These are phyloP conservation scores for Cyanoramphus novaezelandiae DNA, from an alignment of 2,113 vertebrate species.

Conservation along the genomic window DNA sequence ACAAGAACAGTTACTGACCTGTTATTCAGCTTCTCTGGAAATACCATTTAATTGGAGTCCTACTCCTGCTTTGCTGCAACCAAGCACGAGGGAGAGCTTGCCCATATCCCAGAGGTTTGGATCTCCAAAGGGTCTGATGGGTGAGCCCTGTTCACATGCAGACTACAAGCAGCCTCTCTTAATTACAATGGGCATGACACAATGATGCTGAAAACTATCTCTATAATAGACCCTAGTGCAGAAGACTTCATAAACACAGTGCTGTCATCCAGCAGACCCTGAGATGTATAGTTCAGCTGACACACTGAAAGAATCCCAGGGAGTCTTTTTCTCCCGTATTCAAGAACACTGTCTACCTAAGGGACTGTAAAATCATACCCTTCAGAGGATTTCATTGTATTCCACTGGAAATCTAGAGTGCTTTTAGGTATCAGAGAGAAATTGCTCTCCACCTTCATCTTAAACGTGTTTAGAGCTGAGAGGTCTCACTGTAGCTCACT, in stretches of 20 bases:
- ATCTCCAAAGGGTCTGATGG: not conserved
- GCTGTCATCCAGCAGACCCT: not conserved
- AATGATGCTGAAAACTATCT: not conserved
- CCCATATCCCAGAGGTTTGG: not conserved
- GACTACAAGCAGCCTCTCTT: not conserved
- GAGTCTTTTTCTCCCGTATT: not conserved
- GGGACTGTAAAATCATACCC: not conserved
- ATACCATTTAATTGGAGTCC: not conserved
- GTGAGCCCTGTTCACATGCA: accelerated
- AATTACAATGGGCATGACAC: accelerated
- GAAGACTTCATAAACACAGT: not conserved
- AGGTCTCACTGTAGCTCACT: not conserved
- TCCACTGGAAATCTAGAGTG: not conserved
- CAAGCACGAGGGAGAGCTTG: not conserved
- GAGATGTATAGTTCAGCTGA: not conserved
- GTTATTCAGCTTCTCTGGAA: not conserved
- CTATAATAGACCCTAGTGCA: accelerated
- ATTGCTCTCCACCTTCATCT: not conserved
- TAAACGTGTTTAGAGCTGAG: not conserved
- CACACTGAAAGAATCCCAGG: not conserved
- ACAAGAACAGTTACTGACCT: not conserved
- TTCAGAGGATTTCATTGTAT: not conserved
- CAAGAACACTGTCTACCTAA: not conserved
- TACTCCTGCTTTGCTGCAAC: not conserved
- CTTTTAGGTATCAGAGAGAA: not conserved